These are phyloP conservation scores for Parnassius orleans DNA, from an alignment of 2,888 invertebrate species.

Conservation along the genomic window DNA sequence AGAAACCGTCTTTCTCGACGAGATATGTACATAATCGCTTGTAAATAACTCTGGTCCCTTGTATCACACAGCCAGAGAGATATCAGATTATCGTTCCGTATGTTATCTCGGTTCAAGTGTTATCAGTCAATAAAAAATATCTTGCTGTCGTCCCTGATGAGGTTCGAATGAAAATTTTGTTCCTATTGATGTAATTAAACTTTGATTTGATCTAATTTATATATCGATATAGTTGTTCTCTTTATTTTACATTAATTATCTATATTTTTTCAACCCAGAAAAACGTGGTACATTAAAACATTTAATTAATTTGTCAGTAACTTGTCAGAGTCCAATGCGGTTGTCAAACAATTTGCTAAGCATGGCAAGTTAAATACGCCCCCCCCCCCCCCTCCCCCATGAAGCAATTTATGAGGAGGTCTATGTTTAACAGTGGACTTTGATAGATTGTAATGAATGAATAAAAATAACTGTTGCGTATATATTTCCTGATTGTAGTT, in stretches of 20 bases:
- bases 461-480: too few species aligned
- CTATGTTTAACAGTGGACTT: too few species aligned
- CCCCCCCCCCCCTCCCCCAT: too few species aligned
- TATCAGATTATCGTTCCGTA: constrained; percentile 31
- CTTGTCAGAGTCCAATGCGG: too few species aligned
- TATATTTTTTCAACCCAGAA: too few species aligned
- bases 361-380: too few species aligned
- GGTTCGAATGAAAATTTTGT: constrained; percentile 25
- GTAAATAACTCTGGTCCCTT: constrained; percentile 8
- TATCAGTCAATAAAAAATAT: constrained; percentile 31
- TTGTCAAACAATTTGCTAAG: too few species aligned
- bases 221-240: neutral
- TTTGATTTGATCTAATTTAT: neutral
- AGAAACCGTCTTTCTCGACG: constrained; percentile 13
- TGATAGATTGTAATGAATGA: too few species aligned
- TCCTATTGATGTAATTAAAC: constrained; percentile 1
- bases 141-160: constrained; percentile 17
- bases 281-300: too few species aligned
- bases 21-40: constrained; percentile 16
- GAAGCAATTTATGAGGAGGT: too few species aligned
- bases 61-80: constrained; percentile 14
- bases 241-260: too few species aligned
- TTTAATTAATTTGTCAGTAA: too few species aligned
- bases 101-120: constrained; percentile 34
- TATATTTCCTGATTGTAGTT: neutral